Percentiles rank a stretch among this genome's conserved stretches.
These are phyloP conservation scores for Tridacna crocea DNA, from an alignment of 2,888 invertebrate genomes.

Conservation along the genomic window DNA sequence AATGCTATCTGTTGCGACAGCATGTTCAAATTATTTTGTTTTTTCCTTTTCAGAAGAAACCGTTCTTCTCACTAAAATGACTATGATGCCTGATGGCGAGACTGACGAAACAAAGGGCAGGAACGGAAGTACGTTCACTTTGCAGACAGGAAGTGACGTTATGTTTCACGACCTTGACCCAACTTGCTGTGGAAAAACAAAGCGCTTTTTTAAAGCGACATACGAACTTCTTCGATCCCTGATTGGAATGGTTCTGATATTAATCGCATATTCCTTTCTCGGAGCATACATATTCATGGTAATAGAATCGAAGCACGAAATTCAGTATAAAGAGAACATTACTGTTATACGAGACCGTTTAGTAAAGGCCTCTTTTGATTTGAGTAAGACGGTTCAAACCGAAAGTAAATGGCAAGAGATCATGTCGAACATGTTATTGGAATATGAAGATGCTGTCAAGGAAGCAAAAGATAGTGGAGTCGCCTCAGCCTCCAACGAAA, in stretches of 20 bases:
- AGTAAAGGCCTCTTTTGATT: constrained; percentile 86
- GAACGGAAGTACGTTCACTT: constrained; percentile 22
- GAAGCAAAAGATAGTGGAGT: constrained; percentile 85
- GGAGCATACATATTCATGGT: constrained; percentile 92
- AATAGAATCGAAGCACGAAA: constrained; percentile 89
- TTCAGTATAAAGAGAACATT: constrained; percentile 91
- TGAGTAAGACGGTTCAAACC: constrained; percentile 30
- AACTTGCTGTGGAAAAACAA: constrained; percentile 46
- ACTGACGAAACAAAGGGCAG: background rate
- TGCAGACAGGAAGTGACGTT: constrained; percentile 22
- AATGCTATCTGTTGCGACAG: too few species aligned
- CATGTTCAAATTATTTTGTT: background rate
- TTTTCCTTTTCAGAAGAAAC: constrained; percentile 44
- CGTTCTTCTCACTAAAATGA: constrained; percentile 47
- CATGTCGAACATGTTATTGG: constrained; percentile 88
- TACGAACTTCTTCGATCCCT: constrained; percentile 62
- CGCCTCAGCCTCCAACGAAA: constrained; percentile 87
- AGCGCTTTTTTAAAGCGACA: constrained; percentile 35
- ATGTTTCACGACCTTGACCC: constrained; percentile 32
- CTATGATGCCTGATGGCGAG: constrained; percentile 38
- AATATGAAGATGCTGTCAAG: constrained; percentile 94
- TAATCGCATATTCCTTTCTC: constrained; percentile 91
- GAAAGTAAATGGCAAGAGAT: constrained; percentile 73
- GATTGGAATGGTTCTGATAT: constrained; percentile 91
- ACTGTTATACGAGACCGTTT: constrained; percentile 89